Evolutionary conservation across 2,888 invertebrate species (phyloP).

Genomic region (Polydrusus cervinus): DNA sequence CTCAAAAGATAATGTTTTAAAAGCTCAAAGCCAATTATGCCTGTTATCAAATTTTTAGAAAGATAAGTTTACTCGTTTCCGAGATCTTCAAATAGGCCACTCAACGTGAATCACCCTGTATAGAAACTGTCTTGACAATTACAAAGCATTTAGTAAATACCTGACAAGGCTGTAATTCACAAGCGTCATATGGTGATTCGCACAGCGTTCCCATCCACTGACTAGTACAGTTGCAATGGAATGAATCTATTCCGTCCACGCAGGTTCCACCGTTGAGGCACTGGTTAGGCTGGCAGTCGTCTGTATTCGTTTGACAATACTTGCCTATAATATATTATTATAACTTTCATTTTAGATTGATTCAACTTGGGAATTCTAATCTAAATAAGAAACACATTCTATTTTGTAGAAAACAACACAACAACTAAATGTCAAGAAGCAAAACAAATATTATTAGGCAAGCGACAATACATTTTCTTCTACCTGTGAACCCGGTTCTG

Average conservation of each 20-base stretch:
- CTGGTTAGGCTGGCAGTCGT: constrained; percentile 72
- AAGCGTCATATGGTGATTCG: constrained; percentile 75
- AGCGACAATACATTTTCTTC: constrained; percentile 20
- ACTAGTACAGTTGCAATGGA: constrained; percentile 75
- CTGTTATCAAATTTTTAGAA: too few species aligned
- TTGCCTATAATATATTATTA: constrained; percentile 70
- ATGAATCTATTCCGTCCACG: constrained; percentile 73
- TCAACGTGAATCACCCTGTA: too few species aligned
- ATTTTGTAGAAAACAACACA: not conserved
- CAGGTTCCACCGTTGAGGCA: constrained; percentile 75
- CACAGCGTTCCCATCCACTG: constrained; percentile 76
- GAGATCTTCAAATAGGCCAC: too few species aligned
- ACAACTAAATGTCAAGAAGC: not conserved
- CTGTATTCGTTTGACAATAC: constrained; percentile 73
- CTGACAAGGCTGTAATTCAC: constrained; percentile 75
- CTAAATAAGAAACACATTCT: not conserved
- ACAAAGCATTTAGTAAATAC: too few species aligned
- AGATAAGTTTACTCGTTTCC: too few species aligned
- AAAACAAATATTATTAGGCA: constrained; percentile 7
- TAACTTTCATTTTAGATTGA: too few species aligned
- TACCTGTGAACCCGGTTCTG: constrained; percentile 75
- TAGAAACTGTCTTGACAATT: too few species aligned
- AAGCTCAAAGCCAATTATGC: too few species aligned
- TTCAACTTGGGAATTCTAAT: too few species aligned
- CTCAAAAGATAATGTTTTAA: too few species aligned